Evolutionary conservation across 2,797 vertebrate genomes (phyloP).

Genomic region (Megaceryle alcyon): DNA sequence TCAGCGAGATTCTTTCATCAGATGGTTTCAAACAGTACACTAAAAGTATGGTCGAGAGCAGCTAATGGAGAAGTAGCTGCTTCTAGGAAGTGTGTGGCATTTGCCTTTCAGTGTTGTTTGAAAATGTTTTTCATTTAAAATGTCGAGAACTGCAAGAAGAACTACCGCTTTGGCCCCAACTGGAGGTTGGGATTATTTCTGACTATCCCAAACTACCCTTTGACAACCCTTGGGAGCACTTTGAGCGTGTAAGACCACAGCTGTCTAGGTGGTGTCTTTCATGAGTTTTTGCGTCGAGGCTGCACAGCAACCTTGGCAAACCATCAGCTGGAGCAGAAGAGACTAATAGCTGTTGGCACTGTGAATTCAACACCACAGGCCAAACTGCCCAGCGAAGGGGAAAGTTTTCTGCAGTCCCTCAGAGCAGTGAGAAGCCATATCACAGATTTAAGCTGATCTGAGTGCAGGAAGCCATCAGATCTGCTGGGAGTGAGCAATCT

Average conservation of each 20-base stretch:
- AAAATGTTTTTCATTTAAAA: not conserved
- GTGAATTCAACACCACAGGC: not conserved
- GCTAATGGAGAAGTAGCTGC: not conserved
- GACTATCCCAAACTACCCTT: not conserved
- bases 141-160: not conserved
- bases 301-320: not conserved
- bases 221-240: not conserved
- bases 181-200: not conserved
- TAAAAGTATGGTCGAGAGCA: not conserved
- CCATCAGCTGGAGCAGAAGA: not conserved
- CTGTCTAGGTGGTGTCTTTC: not conserved
- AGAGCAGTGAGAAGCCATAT: fast-evolving
- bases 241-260: not conserved
- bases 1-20: not conserved
- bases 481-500: not conserved
- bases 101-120: not conserved
- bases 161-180: not conserved
- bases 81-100: not conserved
- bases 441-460: not conserved
- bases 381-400: not conserved
- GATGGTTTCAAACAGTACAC: not conserved
- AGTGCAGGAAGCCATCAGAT: not conserved
- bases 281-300: not conserved
- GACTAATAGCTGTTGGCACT: not conserved
- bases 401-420: not conserved